Base-by-base conservation (phyloP, 2,797 vertebrate species). In the Coendou prehensilis region DNA sequence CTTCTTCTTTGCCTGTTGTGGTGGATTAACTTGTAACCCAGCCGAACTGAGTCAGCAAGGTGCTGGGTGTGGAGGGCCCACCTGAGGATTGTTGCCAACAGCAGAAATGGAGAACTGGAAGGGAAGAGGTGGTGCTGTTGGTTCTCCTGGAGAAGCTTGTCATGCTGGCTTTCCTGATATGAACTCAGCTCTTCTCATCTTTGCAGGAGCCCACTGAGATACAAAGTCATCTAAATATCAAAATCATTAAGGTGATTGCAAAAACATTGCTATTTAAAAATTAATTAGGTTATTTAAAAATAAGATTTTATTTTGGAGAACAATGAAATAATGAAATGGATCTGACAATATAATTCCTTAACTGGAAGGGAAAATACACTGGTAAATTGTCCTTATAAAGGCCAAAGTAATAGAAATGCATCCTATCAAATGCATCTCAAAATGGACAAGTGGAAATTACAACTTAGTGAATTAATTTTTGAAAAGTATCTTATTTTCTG, bases 141-240 rank as follows among this genome's bases (percentile, higher is more conserved):
- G 7, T 17, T n/a, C 5, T 67, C 30, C 5, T 0, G 30, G 14
- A 67, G 63, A 33, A 33, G 30, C 23, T 26, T 61, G 63, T 67
- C 64, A n/a, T 15, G 2, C 15, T 67, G 14, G 33, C 6, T 15
- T n/a, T 67, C 64, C 6, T n/a, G 63, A 18, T n/a, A 67, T 8
- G 1, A 17, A n/a, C 33, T 67, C 64, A 64, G 64, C 33, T n/a
- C 14, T 67, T 67, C 15, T 67, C 33, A n/a, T 67, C 64, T 67
- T 67, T 6, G 6, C 33, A 67, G 33, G 33, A 18, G 30, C 30
- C 17, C 33, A 18, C 33, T 67, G 63, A 67, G 64, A 41, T 41
- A 41, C 37, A 41, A 41, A 41, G 37, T 41, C 14, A 75, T 73
- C 97, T 92, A 94, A 81, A 86, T n/a, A 80, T 94, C 61, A 76